Base-by-base conservation (phyloP, 2,797 vertebrate genomes). In the Orientallactaga sibirica region DNA sequence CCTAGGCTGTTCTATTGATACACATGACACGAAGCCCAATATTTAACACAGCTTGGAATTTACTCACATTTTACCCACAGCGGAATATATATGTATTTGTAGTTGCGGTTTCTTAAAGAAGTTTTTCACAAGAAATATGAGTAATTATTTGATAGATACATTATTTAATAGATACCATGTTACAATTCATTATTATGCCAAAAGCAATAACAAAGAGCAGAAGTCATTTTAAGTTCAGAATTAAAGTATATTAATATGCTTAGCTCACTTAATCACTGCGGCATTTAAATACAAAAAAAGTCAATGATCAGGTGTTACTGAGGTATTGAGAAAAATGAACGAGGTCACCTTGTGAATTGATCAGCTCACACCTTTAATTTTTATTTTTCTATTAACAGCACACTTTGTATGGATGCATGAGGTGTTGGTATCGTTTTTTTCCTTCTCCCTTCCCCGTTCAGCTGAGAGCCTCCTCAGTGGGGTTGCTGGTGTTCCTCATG, bases 11-110 rank as follows among this genome's bases (percentile, higher is more conserved):
- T 48, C 10, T 48, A 48, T 48, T 48, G 48, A 48, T 7, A 8
- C 8, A 10, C 8, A 48, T 48, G 48, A 48, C 7, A 48, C 10
- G 48, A 48, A 33, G n/a, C 52, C 33, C 76, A 75, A 18, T 89
- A 81, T 48, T 81, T 90, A 55, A 58, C 3, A n/a, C 80, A 33
- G 76, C 62, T 85, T 67, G 33, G 19, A 43, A 0, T 94, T 88
- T 67, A 29, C 58, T 88, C 8, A 87, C n/a, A 43, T 78, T 94
- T 90, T 66, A 85, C 24, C 75, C 88, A 77, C 80, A 88, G 82
- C 5, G 33, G 3, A 41, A 71, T 73, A 10, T 75, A 41, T 64
- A 84, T 91, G 24, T 64, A 90, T 70, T 25, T 48, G 27, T 82
- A 33, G 58, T 27, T 76, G n/a, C 62, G 15, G 22, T 24, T 55